These are phyloP conservation scores for Parotocinclus haroldoi DNA, from an alignment of 2,797 vertebrate genomes.

Conservation along the genomic window DNA sequence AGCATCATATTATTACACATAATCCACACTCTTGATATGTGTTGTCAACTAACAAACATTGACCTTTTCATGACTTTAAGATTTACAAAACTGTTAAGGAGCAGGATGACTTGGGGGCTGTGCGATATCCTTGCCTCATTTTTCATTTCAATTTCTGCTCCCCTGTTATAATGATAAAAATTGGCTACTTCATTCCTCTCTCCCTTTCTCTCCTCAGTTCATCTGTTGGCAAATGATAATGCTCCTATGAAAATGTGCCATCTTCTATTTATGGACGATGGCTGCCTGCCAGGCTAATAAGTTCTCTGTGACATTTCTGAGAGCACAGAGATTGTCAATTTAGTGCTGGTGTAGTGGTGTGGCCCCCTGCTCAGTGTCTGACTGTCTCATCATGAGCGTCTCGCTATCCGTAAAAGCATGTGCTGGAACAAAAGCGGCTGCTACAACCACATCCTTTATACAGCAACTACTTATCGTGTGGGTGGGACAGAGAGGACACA, in stretches of 20 bases:
- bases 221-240: slow-evolving; percentile 68
- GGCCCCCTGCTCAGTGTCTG: slow-evolving; percentile 38
- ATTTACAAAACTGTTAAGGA: slow-evolving; percentile 48
- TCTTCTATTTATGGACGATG: slow-evolving; percentile 64
- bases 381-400: slow-evolving; percentile 36
- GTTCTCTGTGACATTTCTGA: slow-evolving; percentile 61
- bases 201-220: slow-evolving; percentile 43
- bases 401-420: slow-evolving; percentile 31
- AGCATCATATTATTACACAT: slow-evolving; percentile 41
- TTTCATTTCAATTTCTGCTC: slow-evolving; percentile 57
- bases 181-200: slow-evolving; percentile 52
- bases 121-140: slow-evolving; percentile 49
- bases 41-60: slow-evolving; percentile 41
- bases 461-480: no score
- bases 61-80: slow-evolving; percentile 58
- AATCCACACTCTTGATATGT: slow-evolving; percentile 38
- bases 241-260: slow-evolving; percentile 60
- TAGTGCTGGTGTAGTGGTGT: slow-evolving; percentile 36
- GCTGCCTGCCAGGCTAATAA: slow-evolving; percentile 60
- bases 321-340: slow-evolving; percentile 56
- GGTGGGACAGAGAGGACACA: no score
- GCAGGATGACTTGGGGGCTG: slow-evolving; percentile 47
- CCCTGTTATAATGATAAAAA: slow-evolving; percentile 65
- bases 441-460: neutral
- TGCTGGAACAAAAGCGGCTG: slow-evolving; percentile 29